Base-by-base conservation (phyloP, 2,797 vertebrate species). In the Siniperca undulata region DNA sequence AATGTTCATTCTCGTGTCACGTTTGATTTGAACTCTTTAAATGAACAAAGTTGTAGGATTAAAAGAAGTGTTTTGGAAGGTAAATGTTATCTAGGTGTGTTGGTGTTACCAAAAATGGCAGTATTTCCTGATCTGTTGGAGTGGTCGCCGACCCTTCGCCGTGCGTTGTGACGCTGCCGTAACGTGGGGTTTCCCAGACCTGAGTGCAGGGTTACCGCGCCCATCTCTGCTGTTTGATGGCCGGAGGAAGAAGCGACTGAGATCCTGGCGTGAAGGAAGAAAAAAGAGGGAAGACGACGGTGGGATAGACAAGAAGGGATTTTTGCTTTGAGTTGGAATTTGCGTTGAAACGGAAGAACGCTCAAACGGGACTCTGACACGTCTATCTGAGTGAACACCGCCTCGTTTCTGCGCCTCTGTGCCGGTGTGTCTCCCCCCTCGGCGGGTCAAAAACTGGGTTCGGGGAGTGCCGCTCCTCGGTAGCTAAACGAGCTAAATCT, bases 211-310 rank as follows among this genome's bases (percentile, higher is more conserved):
- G 96, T 96, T 96, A 96, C 96, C 96, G 96, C 96, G 95, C 96
- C 96, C 96, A 96, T 96, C 95, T 96, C 94, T 95, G 95, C 95
- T 95, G 95, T 95, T 95, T 95, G 95, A 96, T 96, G 96, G 96
- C 96, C 94, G 95, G 90, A 95, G 95, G 95, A 96, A 94, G 95
- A 96, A 89, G 94, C 92, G 88, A 92, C 86, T 96, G 95, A 96
- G 92, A 91, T 86, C 92, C 92, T 88, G 92, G 94, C 84, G 92
- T 92, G 93, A 94, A 94, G 90, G 93, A 90, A 93, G 92, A 89
- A 89, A 93, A 89, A 88, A 86, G 86, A 89, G 91, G 91, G 92
- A 92, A 92, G 88, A 93, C 89, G 92, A 88, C 91, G 91, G 92
- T 86, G 89, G 94, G 92, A 92, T 92, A 89, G 87, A 88, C 87